Base-by-base conservation (phyloP, 2,888 invertebrate genomes). In the Ochropacha duplaris region DNA sequence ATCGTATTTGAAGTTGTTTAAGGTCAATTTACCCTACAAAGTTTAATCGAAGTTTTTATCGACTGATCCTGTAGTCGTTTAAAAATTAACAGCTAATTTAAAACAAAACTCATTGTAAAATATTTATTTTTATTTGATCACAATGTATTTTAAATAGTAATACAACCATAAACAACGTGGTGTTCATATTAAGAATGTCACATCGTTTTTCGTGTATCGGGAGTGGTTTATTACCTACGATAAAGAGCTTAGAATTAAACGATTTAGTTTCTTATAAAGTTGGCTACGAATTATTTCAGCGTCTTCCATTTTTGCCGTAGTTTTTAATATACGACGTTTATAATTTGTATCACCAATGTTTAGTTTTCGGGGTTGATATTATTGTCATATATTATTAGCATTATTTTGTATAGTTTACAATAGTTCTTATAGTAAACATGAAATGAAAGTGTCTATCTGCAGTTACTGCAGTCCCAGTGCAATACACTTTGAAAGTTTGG, bases 221-320 rank as follows among this genome's bases (percentile, higher is more conserved):
- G 65, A 62, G 52, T 66, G 66, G 69, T 69, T 74, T 68, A 66
- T 76, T 62, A 76, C 71, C 71, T 73, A 76, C 78, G 75, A 76
- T 78, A 72, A 74, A 72, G 85, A 84, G 84, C 80, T 84, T 86
- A 84, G 83, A 69, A 62, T 74, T 75, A 67, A 82, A 78, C 68
- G 62, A 64, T 84, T 84, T 83, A 82, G 79, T 85, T 87, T 81
- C 70, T 73, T 84, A 84, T 76, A 76, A 76, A 78, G 92, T 92
- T 92, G 92, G 92, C 91, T 92, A 92, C 92, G 86, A 91, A 92
- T 92, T 92, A 92, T 91, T 91, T 88, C 80, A 78, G 82, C 79
- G 92, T 92, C 92, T 92, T 92, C 92, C 92, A 92, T 86, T 83
- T 78, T 79, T 75, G 74, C 76, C 65, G 81, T 87, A 85, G 81